A percentile compares a stretch with the other conserved stretches of the same genome.
These are phyloP conservation scores for Ferdinandea cuprea DNA, from an alignment of 2,888 invertebrate species.

Conservation along the genomic window DNA sequence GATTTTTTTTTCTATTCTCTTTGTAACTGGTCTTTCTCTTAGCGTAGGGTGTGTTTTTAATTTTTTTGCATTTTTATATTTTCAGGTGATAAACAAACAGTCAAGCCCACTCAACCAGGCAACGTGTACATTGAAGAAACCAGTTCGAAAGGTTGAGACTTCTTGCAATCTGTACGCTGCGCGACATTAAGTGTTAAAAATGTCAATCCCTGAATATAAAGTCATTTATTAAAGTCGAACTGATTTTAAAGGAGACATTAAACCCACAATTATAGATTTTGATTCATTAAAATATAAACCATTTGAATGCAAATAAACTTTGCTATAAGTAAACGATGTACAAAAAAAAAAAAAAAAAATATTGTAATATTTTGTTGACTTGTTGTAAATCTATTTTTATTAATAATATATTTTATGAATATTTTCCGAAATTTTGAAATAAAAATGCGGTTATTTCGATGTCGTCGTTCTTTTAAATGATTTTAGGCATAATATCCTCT, in stretches of 20 bases:
- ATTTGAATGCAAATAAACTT: conserved; percentile 67
- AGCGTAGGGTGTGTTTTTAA: not conserved
- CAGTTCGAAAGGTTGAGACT: conserved; percentile 79
- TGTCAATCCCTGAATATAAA: conserved; percentile 38
- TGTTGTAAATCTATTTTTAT: conserved; percentile 79
- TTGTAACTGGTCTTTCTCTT: not conserved
- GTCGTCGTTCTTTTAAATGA: conserved; percentile 48
- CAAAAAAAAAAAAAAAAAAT: no score
- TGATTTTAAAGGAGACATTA: conserved; percentile 43
- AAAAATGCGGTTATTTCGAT: conserved; percentile 75
- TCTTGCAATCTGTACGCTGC: conserved; percentile 19
- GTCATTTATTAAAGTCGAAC: conserved; percentile 54
- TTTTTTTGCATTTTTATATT: conserved; percentile 49
- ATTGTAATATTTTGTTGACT: conserved; percentile 80
- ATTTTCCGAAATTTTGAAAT: conserved; percentile 76
- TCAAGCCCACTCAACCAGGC: conserved; percentile 81
- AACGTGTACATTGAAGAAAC: conserved; percentile 83
- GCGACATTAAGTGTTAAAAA: conserved; percentile 40
- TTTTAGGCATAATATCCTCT: conserved; percentile 43
- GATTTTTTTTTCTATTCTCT: conserved; percentile 24
- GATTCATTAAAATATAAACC: conserved; percentile 52
- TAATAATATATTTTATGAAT: conserved; percentile 69
- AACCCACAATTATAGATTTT: conserved; percentile 6
- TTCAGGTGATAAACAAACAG: conserved; percentile 79
- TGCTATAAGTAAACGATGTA: conserved; percentile 73